Base-by-base conservation (phyloP, 1,140 invertebrate genomes). In the Bathynomus jamesi region DNA sequence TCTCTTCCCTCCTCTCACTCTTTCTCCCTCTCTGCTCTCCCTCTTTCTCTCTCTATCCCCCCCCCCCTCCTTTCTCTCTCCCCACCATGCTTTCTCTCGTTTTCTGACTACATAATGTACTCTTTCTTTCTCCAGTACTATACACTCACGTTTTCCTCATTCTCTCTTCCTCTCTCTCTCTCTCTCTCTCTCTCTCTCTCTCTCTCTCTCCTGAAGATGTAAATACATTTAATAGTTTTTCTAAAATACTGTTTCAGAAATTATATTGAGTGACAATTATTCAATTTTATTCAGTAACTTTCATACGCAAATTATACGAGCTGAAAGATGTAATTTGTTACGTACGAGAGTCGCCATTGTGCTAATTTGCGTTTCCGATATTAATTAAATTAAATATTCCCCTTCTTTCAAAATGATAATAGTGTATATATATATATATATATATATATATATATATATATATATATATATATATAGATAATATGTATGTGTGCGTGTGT, bases 401-500 rank as follows among this genome's bases (percentile, higher is more conserved):
- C n/a, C n/a, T n/a, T n/a, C n/a, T n/a, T n/a, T n/a, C n/a, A n/a
- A n/a, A n/a, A n/a, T n/a, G n/a, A n/a, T n/a, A n/a, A n/a, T n/a
- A n/a, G 28, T 64, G 28, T 24, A 64, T 64, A 64, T 64, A 64
- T 64, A 64, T 64, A 64, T 64, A 64, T 64, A 64, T 64, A 65
- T 28, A 65, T 65, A 65, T 27, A 65, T 65, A 65, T 27, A 29
- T 65, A 65, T 30, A 65, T 65, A 65, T 65, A 65, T 29, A 29
- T 28, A 65, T 27, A 65, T n/a, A 65, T 65, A 64, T 28, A 25
- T 63, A 63, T 63, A 63, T 63, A 63, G 21, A 63, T 63, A 63
- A 24, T 63, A 63, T 63, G 28, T 63, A 63, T 63, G 28, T 63
- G 28, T 63, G 28, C 28, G 28, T 63, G 28, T 63, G 28, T 63